Percentiles rank a stretch among this genome's conserved stretches.
Evolutionary conservation across 2,113 vertebrate species (phyloP).

Genomic region (Mesitornis unicolor): DNA sequence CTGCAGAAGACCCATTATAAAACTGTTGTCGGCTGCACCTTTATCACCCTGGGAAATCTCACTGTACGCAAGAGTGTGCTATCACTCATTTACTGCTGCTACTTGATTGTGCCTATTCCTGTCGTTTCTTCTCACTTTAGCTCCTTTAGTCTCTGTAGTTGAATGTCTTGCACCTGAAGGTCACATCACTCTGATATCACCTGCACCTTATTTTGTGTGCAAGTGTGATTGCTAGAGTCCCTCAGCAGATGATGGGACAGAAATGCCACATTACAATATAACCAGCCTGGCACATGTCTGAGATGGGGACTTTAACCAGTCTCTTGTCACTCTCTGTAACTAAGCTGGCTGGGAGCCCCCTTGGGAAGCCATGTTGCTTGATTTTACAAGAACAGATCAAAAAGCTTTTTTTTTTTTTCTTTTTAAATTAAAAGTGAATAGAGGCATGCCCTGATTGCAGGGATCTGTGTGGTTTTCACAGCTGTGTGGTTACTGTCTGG

Average conservation of each 20-base stretch:
- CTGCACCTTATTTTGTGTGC: neutral
- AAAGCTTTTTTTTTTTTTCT: neutral
- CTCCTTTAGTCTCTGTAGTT: neutral
- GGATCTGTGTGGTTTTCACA: neutral
- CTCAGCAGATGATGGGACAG: neutral
- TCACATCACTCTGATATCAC: neutral
- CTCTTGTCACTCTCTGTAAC: neutral
- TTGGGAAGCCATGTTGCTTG: neutral
- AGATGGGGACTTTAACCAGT: neutral
- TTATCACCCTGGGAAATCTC: conserved; percentile 13
- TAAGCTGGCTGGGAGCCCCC: neutral
- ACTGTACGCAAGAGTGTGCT: neutral
- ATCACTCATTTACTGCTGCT: neutral
- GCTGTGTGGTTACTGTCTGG: neutral
- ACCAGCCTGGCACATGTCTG: neutral
- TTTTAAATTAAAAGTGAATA: neutral
- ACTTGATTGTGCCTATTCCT: neutral
- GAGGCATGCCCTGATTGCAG: neutral
- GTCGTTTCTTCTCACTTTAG: neutral
- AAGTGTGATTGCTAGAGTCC: neutral
- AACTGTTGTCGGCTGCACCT: neutral
- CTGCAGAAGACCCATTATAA: neutral
- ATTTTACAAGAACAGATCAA: neutral
- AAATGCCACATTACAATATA: neutral
- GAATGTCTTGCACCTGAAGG: neutral